These are phyloP conservation scores for Raja brachyura DNA, from an alignment of 2,113 vertebrate species.

Conservation along the genomic window DNA sequence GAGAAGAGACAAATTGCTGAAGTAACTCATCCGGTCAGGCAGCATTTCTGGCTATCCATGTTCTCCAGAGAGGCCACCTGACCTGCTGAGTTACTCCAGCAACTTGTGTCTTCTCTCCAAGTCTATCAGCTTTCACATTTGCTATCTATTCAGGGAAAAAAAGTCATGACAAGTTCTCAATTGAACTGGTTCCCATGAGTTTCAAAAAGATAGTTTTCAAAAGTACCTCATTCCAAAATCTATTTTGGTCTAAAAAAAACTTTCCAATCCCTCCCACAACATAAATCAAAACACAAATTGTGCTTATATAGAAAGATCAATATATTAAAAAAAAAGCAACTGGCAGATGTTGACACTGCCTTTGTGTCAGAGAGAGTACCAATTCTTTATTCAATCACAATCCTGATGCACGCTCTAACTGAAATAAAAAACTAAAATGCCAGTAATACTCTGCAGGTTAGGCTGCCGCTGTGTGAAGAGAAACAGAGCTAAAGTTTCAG, in stretches of 20 bases:
- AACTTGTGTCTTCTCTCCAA: no score
- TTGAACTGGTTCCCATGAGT: background rate
- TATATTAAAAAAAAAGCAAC: background rate
- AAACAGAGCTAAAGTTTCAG: no score
- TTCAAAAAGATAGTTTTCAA: background rate
- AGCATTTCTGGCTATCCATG: no score
- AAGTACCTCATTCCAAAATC: background rate
- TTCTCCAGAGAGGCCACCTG: no score
- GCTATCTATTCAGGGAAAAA: background rate
- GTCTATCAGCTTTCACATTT: background rate
- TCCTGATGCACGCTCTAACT: background rate
- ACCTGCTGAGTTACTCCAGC: no score
- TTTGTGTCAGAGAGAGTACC: background rate
- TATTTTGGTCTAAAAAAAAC: background rate
- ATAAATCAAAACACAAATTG: background rate
- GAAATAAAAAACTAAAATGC: no score
- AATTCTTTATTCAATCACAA: background rate
- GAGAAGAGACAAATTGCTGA: no score
- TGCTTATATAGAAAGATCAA: background rate
- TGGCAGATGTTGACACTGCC: background rate
- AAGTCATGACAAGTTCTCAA: background rate
- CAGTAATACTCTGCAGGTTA: no score
- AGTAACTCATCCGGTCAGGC: no score
- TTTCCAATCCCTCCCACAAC: background rate
- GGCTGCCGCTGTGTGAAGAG: no score